Conservation (phyloP, 2,888 invertebrate genomes). For the Acleris cristana region DNA sequence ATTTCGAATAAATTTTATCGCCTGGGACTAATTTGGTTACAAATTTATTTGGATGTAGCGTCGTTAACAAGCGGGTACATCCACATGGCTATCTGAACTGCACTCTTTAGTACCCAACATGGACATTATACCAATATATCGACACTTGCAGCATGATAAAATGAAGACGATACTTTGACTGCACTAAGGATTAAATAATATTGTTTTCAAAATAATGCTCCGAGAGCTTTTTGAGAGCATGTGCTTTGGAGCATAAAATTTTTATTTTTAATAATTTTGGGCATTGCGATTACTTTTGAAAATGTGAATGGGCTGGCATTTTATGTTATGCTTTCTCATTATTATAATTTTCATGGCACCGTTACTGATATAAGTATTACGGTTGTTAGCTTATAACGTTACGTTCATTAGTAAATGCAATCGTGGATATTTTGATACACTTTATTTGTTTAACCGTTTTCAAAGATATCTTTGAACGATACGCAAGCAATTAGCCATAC, state of each 20-base stretch:
- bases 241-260: constrained; percentile 64
- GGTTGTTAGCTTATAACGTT: neutral
- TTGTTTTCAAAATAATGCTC: constrained; percentile 56
- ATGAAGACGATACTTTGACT: constrained; percentile 75
- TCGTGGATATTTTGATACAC: neutral
- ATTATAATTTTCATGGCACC: neutral
- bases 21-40: constrained; percentile 83
- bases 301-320: constrained; percentile 39
- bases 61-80: constrained; percentile 82
- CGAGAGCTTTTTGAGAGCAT: constrained; percentile 54
- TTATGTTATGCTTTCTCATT: constrained; percentile 3
- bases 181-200: constrained; percentile 81
- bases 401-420: constrained; percentile 9
- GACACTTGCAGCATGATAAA: constrained; percentile 79
- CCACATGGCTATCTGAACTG: constrained; percentile 77
- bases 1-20: constrained; percentile 84
- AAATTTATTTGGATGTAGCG: constrained; percentile 82
- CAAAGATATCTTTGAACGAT: too few species aligned
- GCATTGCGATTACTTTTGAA: constrained; percentile 61
- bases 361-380: constrained; percentile 1
- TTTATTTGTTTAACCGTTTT: too few species aligned
- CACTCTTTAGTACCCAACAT: constrained; percentile 76
- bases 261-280: constrained; percentile 66
- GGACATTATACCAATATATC: constrained; percentile 81
- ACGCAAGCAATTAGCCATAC: too few species aligned